These are phyloP conservation scores for Stylophora pistillata DNA, from an alignment of 64 coral and sea anemone species.

Conservation along the genomic window DNA sequence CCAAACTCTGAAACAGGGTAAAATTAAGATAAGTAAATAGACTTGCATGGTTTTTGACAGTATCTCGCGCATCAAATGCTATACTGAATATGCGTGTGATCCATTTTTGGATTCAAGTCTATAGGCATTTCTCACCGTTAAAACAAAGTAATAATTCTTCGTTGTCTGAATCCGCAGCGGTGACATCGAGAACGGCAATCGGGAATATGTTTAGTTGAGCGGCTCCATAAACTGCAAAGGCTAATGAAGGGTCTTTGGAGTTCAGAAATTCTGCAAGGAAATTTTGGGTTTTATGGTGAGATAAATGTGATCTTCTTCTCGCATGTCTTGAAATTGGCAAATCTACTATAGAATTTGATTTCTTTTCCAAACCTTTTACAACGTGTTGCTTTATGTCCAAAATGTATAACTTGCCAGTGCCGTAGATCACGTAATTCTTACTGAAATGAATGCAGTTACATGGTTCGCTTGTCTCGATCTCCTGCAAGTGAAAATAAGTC, in stretches of 20 bases:
- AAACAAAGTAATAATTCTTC: slow-evolving; percentile 93
- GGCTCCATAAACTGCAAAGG: slow-evolving; percentile 95
- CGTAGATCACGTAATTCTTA: slow-evolving; percentile 73
- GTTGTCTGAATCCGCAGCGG: slow-evolving; percentile 34
- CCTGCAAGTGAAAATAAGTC: slow-evolving; percentile 51
- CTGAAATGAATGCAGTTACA: slow-evolving; percentile 96
- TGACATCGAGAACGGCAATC: slow-evolving; percentile 83
- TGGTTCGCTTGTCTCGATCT: slow-evolving; percentile 92
- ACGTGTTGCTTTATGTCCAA: slow-evolving; percentile 82
- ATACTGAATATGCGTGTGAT: background rate
- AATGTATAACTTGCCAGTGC: slow-evolving; percentile 90
- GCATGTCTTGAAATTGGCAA: background rate
- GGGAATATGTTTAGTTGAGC: slow-evolving; percentile 94
- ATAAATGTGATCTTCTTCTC: background rate
- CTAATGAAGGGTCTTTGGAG: slow-evolving; percentile 74
- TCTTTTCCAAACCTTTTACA: slow-evolving; percentile 73
- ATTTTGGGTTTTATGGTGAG: background rate
- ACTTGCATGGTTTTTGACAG: background rate
- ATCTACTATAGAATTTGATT: background rate
- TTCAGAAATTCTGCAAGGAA: slow-evolving; percentile 81
- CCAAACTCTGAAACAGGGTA: slow-evolving; percentile 72
- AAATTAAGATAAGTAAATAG: background rate
- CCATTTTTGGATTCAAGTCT: too few species aligned
- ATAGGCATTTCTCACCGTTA: slow-evolving; percentile 64
- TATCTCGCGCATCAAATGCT: background rate